phyloP scores from a whole-genome alignment of 2,797 vertebrate species.

The Anniella stebbinsi region DNA sequence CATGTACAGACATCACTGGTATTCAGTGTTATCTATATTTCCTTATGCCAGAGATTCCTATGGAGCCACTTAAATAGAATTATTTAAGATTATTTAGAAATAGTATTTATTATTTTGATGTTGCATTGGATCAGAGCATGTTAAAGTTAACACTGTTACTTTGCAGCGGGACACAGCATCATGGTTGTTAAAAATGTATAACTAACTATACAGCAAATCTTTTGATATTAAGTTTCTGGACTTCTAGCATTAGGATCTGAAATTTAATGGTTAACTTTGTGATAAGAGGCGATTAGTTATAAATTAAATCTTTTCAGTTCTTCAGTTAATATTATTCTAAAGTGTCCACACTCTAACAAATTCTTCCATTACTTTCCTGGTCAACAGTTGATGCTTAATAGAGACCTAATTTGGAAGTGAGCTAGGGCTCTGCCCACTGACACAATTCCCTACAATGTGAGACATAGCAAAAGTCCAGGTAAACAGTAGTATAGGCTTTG shows the following conservation, averaged over 20 bases:
- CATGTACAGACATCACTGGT: neutral
- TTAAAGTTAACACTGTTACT: neutral
- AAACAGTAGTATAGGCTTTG: neutral
- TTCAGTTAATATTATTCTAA: neutral
- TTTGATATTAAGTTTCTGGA: slow-evolving; percentile 1
- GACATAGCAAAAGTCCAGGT: neutral
- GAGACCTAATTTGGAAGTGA: neutral
- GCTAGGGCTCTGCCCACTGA: neutral
- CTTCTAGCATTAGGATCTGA: neutral
- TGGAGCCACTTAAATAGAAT: no score
- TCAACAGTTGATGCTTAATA: neutral
- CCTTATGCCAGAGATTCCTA: slow-evolving; percentile 10
- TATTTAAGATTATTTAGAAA: no score
- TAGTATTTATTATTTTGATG: neutral
- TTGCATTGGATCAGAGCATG: neutral
- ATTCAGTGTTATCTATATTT: slow-evolving; percentile 17
- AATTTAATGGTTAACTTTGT: slow-evolving; percentile 24
- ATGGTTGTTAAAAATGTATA: neutral
- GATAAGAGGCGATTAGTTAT: slow-evolving; percentile 4
- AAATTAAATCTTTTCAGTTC: neutral
- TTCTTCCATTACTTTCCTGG: neutral
- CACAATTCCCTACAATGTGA: neutral
- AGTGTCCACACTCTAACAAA: neutral
- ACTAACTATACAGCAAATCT: neutral
- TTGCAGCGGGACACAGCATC: neutral